Base-by-base conservation (phyloP, 2,888 invertebrate genomes). In the Oscheius onirici region DNA sequence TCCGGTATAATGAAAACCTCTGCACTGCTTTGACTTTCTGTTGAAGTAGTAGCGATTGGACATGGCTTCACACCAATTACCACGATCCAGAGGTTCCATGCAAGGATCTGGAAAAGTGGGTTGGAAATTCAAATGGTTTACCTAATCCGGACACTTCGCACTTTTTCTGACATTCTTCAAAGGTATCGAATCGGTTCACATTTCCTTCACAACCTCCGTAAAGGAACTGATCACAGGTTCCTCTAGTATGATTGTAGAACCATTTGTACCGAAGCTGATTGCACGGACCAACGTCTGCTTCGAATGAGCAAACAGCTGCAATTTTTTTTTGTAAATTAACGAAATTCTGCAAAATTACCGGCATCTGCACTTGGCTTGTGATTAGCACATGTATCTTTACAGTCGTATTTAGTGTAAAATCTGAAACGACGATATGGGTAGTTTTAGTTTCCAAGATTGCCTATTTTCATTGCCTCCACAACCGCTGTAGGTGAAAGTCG, bases 1-100 rank as follows among this genome's bases (percentile, higher is more conserved):
- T 15, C 86, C 86, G 0, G 85, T 84, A 74, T 86, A 86, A 71
- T 86, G 86, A 58, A 86, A 86, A n/a, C 84, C 81, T 65, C 72
- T 71, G 51, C 81, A 81, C 43, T 75, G 61, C 15, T 71, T 71
- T 0, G 73, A 66, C 61, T 74, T 72, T 63, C 77, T 78, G 63
- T 80, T 77, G 69, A 75, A 81, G 58, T 79, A 79, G 20, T 79
- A 81, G 24, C 78, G 44, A 51, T 82, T 80, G 10, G 75, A 79
- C 86, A 86, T 86, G 15, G 78, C 74, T 58, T 82, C 82, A 69
- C 86, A 86, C 84, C 84, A 84, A 22, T 70, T 73, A 24, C 86
- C 86, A 52, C 85, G 72, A 65, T 86, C 85, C 49, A 86, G 68
- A 15, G 69, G 66, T 24, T 86, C 86, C 68, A 74, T 49, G 57